Conservation (phyloP, 2,113 vertebrate species). For the human (Homo sapiens) region DNA sequence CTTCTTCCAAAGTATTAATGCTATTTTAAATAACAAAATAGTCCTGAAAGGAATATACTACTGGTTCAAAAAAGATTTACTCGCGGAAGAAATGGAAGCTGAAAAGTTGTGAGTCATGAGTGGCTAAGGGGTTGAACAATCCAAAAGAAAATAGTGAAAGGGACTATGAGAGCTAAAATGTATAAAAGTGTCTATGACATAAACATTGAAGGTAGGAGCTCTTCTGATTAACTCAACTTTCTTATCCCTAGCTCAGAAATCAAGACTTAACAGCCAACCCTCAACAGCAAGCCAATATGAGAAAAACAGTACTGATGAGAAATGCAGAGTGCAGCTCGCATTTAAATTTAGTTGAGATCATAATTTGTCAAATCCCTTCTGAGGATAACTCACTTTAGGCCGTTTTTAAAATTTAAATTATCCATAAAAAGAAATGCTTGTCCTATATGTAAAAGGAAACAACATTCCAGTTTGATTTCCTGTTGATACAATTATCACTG, state of each 20-base stretch:
- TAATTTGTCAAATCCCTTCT: conserved; percentile 67
- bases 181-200: conserved; percentile 10
- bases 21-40: conserved; percentile 63
- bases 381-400: conserved; percentile 53
- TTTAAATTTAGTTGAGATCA: conserved; percentile 69
- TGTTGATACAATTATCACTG: neutral
- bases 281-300: conserved; percentile 53
- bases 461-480: conserved; percentile 44
- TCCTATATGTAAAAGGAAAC: conserved; percentile 47
- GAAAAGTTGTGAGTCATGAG: conserved; percentile 48
- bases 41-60: conserved; percentile 44
- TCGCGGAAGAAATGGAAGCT: conserved; percentile 44
- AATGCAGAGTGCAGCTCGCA: conserved; percentile 34
- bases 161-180: conserved; percentile 12
- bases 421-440: conserved; percentile 47
- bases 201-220: conserved; percentile 7
- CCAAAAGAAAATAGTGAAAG: conserved; percentile 44
- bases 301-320: conserved; percentile 66
- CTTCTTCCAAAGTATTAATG: conserved; percentile 38
- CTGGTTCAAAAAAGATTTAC: conserved; percentile 29
- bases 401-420: conserved; percentile 54
- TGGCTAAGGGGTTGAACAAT: conserved; percentile 12
- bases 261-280: conserved; percentile 23
- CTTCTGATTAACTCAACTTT: conserved; percentile 65
- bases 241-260: conserved; percentile 55